Base-by-base conservation (phyloP, 2,113 vertebrate species). In the Oreochromis spilurus region DNA sequence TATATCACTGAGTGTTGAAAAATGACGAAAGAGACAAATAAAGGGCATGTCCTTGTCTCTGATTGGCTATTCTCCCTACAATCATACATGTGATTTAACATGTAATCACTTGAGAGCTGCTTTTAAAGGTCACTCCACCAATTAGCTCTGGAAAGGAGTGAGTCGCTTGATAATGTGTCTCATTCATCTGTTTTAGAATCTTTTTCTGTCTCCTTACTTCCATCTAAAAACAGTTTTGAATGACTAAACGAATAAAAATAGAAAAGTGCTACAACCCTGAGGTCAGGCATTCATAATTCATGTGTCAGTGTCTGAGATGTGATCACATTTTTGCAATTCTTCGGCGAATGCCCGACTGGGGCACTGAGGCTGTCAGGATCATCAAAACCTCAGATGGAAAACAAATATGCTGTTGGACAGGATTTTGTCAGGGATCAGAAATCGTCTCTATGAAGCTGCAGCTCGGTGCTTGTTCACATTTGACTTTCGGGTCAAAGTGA, bases 261-360 rank as follows among this genome's bases (percentile, higher is more conserved):
- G 43, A 60, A 16, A 2, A 16, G n/a, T 4, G 17, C 79, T 31
- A 14, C 72, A 83, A 45, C 48, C 86, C 81, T 2, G 48, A 62
- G 84, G 81, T 54, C 58, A 82, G 17, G 43, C 45, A 29, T 83
- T 91, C 67, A 86, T 80, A 89, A 80, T 84, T 92, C 67, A 90
- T 72, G 57, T 54, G 54, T 84, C 55, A 14, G 9, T 4, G 7
- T 53, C 21, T 13, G 50, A 79, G 67, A 70, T 58, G 82, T 67
- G 5, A 80, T 83, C 72, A 21, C 26, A 38, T 52, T 36, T 9
- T 34, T 43, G 52, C 31, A 54, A 55, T 82, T 82, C 50, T 77
- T 75, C 10, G 50, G 24, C 29, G n/a, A 50, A 31, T 21, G 8
- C n/a, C 52, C 6, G 3, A 31, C 58, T 45, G 3, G 1, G 16